Evolutionary conservation across 2,888 invertebrate species (phyloP).

Genomic region (Epinotia brunnichana): DNA sequence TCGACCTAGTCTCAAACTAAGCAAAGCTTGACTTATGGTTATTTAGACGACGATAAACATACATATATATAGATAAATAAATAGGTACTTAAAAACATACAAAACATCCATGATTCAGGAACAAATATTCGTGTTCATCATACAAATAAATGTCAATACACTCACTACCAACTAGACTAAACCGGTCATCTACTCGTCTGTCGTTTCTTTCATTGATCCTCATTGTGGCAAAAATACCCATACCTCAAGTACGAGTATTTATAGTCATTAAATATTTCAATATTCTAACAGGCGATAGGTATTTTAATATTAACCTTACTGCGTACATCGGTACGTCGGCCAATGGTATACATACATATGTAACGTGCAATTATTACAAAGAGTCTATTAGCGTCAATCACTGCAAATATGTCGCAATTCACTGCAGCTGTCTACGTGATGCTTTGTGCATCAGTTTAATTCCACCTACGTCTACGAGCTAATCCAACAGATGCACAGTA

Average conservation of each 20-base stretch:
- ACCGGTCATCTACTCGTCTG: too few species aligned
- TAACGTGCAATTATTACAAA: constrained; percentile 27
- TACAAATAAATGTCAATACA: too few species aligned
- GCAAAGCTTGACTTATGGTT: too few species aligned
- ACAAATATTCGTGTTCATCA: too few species aligned
- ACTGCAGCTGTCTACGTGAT: constrained; percentile 34
- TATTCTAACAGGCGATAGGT: constrained; percentile 8
- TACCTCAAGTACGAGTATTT: not conserved
- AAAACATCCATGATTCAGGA: too few species aligned
- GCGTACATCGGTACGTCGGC: constrained; percentile 7
- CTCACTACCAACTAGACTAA: too few species aligned
- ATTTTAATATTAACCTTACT: constrained; percentile 7
- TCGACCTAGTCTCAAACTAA: too few species aligned
- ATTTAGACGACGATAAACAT: too few species aligned
- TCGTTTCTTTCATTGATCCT: not conserved
- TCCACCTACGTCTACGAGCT: constrained; percentile 29
- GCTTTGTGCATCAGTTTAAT: constrained; percentile 40
- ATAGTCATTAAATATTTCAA: constrained; percentile 13
- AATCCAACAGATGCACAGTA: constrained; percentile 39
- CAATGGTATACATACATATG: constrained; percentile 3
- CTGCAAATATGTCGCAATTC: constrained; percentile 13
- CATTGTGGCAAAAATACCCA: not conserved
- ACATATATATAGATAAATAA: too few species aligned
- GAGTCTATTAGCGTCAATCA: constrained; percentile 24
- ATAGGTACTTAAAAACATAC: too few species aligned